Percentiles rank a stretch among this genome's conserved stretches.
Evolutionary conservation across 2,888 invertebrate species (phyloP).

Genomic region (Drosophila diplacantha): DNA sequence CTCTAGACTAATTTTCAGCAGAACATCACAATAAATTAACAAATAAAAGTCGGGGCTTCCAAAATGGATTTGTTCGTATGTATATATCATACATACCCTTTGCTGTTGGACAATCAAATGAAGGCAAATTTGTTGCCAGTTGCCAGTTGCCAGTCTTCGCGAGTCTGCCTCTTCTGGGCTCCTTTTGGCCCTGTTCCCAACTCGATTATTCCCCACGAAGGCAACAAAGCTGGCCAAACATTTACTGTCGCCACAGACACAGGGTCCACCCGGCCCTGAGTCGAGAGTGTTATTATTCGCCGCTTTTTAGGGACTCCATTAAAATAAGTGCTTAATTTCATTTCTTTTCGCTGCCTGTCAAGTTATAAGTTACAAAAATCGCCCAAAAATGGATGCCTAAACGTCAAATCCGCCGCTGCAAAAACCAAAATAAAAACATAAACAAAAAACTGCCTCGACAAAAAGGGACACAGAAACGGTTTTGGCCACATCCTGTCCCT

Average conservation of each 20-base stretch:
- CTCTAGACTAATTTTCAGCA: constrained; percentile 66
- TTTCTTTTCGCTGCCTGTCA: constrained; percentile 53
- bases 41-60: constrained; percentile 63
- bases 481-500: constrained; percentile 44
- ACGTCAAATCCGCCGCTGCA: constrained; percentile 45
- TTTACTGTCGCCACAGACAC: constrained; percentile 42
- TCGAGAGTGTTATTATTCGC: constrained; percentile 8
- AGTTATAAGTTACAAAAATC: constrained; percentile 61
- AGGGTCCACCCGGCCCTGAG: background rate
- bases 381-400: constrained; percentile 54
- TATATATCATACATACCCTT: too few relatives aligned
- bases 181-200: background rate
- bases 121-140: constrained; percentile 64
- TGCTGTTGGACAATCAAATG: constrained; percentile 49
- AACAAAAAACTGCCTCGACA: constrained; percentile 5
- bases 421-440: constrained; percentile 15
- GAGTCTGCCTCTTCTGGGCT: too few relatives aligned
- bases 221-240: constrained; percentile 22
- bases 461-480: constrained; percentile 16
- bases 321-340: constrained; percentile 68
- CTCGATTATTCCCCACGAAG: constrained; percentile 40
- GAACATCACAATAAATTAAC: constrained; percentile 72
- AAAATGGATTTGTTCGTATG: constrained; percentile 55
- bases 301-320: constrained; percentile 61
- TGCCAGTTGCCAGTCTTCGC: constrained; percentile 39